Conservation (phyloP, 2,113 vertebrate species). For the Trematocara stigmaticum region DNA sequence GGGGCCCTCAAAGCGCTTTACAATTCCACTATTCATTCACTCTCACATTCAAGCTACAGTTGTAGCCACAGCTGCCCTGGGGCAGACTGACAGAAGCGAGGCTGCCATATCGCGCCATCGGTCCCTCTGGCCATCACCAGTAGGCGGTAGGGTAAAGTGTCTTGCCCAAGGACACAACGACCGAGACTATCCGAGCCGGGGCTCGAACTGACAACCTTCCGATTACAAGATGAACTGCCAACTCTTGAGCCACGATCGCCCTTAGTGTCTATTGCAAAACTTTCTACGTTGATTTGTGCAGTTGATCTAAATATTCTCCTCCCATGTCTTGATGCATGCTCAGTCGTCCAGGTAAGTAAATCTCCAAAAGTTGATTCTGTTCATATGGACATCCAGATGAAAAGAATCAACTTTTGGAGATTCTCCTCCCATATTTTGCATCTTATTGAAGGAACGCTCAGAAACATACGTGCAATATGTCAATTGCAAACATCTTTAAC, state of each 20-base stretch:
- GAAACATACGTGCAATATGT: not conserved
- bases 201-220: not conserved
- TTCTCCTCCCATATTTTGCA: not conserved
- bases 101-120: too few relatives aligned
- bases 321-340: not conserved
- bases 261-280: not conserved
- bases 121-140: too few relatives aligned
- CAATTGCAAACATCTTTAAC: not conserved
- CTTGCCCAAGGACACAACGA: accelerated
- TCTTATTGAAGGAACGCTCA: not conserved
- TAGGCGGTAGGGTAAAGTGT: too few relatives aligned
- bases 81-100: too few relatives aligned
- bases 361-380: not conserved
- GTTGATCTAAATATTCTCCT: not conserved
- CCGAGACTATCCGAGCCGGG: accelerated
- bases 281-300: not conserved
- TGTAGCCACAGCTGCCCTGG: too few relatives aligned
- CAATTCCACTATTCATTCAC: not conserved
- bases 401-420: not conserved
- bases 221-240: not conserved
- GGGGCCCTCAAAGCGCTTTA: not conserved
- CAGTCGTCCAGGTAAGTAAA: not conserved
- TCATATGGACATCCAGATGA: not conserved
- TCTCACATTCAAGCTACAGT: not conserved
- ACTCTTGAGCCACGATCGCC: not conserved